Conservation (phyloP, 2,113 vertebrate species). For the Pelvicachromis taeniatus region DNA sequence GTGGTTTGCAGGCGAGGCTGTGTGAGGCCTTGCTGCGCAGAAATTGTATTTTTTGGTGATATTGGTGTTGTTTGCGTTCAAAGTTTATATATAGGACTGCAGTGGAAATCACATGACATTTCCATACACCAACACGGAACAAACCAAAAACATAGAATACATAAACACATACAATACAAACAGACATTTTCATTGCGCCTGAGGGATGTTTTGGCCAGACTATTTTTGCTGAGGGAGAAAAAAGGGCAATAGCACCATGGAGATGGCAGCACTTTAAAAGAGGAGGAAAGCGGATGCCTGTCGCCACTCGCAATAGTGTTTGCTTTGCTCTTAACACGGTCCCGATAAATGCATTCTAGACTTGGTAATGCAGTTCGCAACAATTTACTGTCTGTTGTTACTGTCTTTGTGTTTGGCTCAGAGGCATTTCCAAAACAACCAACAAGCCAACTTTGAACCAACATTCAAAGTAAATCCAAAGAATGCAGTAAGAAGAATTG, state of each 20-base stretch:
- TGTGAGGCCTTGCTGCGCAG: not conserved
- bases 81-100: not conserved
- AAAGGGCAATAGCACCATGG: not conserved
- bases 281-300: not conserved
- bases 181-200: not conserved
- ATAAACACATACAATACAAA: not conserved
- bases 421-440: not conserved
- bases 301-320: not conserved
- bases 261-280: not conserved
- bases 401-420: not conserved
- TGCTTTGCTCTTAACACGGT: not conserved
- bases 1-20: not conserved
- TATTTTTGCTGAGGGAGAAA: not conserved
- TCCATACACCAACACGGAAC: not conserved
- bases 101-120: not conserved
- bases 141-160: not conserved
- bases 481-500: not conserved
- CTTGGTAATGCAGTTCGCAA: not conserved
- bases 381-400: not conserved
- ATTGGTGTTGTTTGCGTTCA: constrained; percentile 12
- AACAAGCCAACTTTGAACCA: not conserved
- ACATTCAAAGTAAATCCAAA: not conserved
- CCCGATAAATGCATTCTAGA: not conserved
- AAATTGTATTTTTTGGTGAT: not conserved
- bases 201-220: not conserved